phyloP scores from a whole-genome alignment of 23 tunicate genomes.

The Styela plicata region DNA sequence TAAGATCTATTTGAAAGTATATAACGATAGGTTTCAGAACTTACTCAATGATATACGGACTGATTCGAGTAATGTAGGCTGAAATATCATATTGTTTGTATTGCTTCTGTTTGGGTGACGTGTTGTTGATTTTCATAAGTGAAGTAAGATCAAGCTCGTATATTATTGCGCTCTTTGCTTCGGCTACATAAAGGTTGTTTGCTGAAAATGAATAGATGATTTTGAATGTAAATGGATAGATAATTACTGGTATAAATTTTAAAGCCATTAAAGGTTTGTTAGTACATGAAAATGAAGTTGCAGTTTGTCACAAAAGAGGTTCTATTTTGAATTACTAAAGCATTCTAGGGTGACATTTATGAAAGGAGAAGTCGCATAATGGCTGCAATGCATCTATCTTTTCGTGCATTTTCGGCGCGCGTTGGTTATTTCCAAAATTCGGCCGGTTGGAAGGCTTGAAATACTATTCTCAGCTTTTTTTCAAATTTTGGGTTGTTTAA shows the following conservation, averaged over 20 bases:
- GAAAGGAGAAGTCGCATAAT: too few species aligned
- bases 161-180: slow-evolving; percentile 48
- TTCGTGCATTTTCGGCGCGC: too few species aligned
- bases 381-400: too few species aligned
- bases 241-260: too few species aligned
- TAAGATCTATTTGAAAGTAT: neutral
- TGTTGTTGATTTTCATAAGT: slow-evolving; percentile 27
- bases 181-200: slow-evolving; percentile 38
- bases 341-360: too few species aligned
- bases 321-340: neutral
- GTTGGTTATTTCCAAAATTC: neutral
- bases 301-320: too few species aligned
- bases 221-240: too few species aligned
- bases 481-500: neutral
- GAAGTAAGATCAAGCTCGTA: slow-evolving; percentile 33
- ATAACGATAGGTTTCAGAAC: slow-evolving; percentile 3
- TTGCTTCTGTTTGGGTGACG: slow-evolving; percentile 35
- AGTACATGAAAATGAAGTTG: too few species aligned
- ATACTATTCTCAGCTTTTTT: neutral
- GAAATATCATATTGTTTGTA: slow-evolving; percentile 40
- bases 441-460: neutral
- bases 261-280: too few species aligned
- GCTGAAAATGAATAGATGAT: slow-evolving; percentile 41
- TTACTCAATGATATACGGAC: slow-evolving; percentile 52
- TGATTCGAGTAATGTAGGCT: slow-evolving; percentile 28